Base-by-base conservation (phyloP, 2,888 invertebrate species). In the Pristionchus fissidentatus region DNA sequence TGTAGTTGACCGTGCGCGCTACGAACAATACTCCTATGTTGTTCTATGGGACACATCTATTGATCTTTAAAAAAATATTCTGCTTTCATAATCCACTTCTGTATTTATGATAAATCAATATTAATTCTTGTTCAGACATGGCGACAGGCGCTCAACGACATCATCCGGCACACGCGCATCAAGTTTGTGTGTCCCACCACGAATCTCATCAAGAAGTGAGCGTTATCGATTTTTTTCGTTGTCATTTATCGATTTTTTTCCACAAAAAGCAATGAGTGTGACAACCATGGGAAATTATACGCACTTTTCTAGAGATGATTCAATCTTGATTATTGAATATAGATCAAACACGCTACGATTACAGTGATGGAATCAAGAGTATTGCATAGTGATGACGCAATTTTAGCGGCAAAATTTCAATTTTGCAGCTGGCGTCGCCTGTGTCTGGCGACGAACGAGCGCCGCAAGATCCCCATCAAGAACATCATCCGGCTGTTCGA, bases 131-230 rank as follows among this genome's bases (percentile, higher is more conserved):
- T 94, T 92, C 95, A 98, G 97, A 95, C 94, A 91, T 99, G 98
- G 98, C 96, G 97, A 94, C 95, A 95, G 92, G 95, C 95, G 85
- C 94, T 99, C 86, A 95, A 97, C 90, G 94, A 94, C 90, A 95
- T 98, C 92, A 97, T 97, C 85, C 97, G 98, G 94, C 98, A 97
- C 94, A 96, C 96, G 94, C 98, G 97, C 87, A 93, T 91, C 92
- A 92, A 89, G 94, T 98, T 98, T 94, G 96, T 97, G 89, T 99
- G 98, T 93, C 96, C 97, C 41, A 95, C 96, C 93, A 97, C 96
- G 84, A 97, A 96, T 93, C 95, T 99, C 87, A 97, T 96, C 95
- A 99, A 99, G 94, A 98, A 99, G 98, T 99, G 95, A 95, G 97
- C 96, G n/a, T n/a, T n/a, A n/a, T n/a, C n/a, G n/a, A n/a, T n/a